Base-by-base conservation (phyloP, 1,140 invertebrate genomes). In the Cherax destructor region DNA sequence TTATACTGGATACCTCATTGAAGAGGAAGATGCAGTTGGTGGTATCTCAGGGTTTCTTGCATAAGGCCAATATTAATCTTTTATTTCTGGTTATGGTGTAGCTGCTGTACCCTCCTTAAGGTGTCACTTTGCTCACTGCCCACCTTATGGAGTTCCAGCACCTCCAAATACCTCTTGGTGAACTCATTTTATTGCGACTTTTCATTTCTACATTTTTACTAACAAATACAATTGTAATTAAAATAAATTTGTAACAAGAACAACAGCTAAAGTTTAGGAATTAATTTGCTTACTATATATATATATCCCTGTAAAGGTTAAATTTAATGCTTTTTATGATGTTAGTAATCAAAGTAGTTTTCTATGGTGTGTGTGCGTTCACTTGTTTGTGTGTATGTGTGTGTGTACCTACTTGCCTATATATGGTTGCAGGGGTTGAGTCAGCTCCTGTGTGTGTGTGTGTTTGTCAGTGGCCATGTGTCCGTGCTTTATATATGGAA, bases 61-160 rank as follows among this genome's bases (percentile, higher is more conserved):
- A 74, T 74, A 74, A 74, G 69, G 69, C 69, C 69, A 74, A 74
- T 74, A 74, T 74, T 65, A 18, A 65, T 74, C 69, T 74, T 74
- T 74, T 74, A 74, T 74, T 74, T 74, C 69, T 30, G 69, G n/a
- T 74, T 74, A 24, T 74, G 69, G 69, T 74, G 69, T 11, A 74
- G 65, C 65, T 69, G 65, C 65, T 69, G 65, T 69, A 69, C 18
- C 5, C 65, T 18, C 21, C 21, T 69, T 69, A 69, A 69, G 65
- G 6, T 69, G 21, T 5, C 21, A 18, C 5, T 69, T 69, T 21
- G 7, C 69, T 65, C 21, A 65, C 61, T 65, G 21, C 11, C 24
- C 24, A 74, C 69, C 69, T 74, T 74, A 69, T 10, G 56, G 61
- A 16, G 21, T 7, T 74, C 13, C 7, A 74, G 24, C 24, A 74